Conservation (phyloP, 2,888 invertebrate species). For the Polymixis flavicincta region DNA sequence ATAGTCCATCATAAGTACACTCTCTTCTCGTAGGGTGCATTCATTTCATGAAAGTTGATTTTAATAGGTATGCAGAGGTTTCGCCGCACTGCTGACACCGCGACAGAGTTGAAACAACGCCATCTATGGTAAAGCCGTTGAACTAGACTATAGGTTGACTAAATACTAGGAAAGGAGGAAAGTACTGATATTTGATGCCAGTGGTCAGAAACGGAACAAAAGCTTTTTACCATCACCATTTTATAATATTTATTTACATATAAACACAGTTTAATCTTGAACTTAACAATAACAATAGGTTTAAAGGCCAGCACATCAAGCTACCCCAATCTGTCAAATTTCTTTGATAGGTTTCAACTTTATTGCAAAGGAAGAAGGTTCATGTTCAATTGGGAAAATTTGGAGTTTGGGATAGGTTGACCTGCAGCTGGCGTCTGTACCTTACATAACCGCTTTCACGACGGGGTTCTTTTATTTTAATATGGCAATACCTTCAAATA, state of each 20-base stretch:
- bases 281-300: neutral
- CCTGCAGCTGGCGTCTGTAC: no score
- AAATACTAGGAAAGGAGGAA: neutral
- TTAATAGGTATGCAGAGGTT: neutral
- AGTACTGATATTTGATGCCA: neutral
- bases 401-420: no score
- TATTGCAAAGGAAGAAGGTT: no score
- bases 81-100: neutral
- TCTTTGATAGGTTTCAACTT: no score
- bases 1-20: neutral
- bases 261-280: neutral
- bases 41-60: neutral
- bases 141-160: constrained; percentile 1
- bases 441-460: neutral
- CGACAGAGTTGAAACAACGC: neutral
- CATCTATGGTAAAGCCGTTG: constrained; percentile 8
- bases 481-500: neutral
- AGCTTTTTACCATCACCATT: neutral
- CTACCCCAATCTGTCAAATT: no score
- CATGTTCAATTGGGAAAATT: no score
- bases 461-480: neutral
- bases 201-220: neutral
- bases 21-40: neutral
- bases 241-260: neutral
- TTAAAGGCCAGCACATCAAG: no score